Conservation (phyloP, 1,140 invertebrate species). For the Drosophila sturtevanti region DNA sequence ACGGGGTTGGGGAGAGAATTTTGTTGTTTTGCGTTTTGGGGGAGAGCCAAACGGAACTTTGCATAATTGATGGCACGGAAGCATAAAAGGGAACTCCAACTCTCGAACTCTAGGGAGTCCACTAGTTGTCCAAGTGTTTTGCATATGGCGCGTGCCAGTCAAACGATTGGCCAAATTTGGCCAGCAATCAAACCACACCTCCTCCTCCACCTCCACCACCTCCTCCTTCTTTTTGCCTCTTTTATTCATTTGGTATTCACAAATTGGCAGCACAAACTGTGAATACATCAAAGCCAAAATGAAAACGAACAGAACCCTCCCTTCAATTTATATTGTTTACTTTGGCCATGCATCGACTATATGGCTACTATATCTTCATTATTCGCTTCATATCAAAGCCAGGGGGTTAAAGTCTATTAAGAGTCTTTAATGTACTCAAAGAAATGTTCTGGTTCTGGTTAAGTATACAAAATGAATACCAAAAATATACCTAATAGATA, state of each 20-base stretch:
- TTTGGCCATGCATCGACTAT: slow-evolving; percentile 27
- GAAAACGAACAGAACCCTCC: neutral
- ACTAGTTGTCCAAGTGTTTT: slow-evolving; percentile 43
- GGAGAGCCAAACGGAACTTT: slow-evolving; percentile 60
- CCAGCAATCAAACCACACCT: slow-evolving; percentile 14
- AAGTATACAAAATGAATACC: slow-evolving; percentile 3
- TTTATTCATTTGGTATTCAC: slow-evolving; percentile 53
- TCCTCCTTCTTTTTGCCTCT: neutral
- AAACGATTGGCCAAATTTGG: slow-evolving; percentile 72
- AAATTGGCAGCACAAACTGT: slow-evolving; percentile 49
- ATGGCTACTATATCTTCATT: slow-evolving; percentile 3
- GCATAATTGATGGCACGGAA: slow-evolving; percentile 79
- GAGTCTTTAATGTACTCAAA: neutral
- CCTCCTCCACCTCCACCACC: slow-evolving; percentile 2
- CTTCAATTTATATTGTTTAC: slow-evolving; percentile 35
- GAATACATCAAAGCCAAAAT: slow-evolving; percentile 57
- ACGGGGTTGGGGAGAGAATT: neutral
- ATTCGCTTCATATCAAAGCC: neutral
- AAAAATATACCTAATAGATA: no score
- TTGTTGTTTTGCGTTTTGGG: slow-evolving; percentile 3
- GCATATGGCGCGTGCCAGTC: slow-evolving; percentile 74
- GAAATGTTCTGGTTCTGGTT: neutral
- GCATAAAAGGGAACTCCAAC: slow-evolving; percentile 50
- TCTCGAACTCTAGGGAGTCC: neutral
- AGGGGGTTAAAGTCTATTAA: slow-evolving; percentile 3